Percentiles rank a stretch among this genome's conserved stretches.
Evolutionary conservation across 2,113 vertebrate genomes (phyloP).

Genomic region (Ibidorhyncha struthersii): DNA sequence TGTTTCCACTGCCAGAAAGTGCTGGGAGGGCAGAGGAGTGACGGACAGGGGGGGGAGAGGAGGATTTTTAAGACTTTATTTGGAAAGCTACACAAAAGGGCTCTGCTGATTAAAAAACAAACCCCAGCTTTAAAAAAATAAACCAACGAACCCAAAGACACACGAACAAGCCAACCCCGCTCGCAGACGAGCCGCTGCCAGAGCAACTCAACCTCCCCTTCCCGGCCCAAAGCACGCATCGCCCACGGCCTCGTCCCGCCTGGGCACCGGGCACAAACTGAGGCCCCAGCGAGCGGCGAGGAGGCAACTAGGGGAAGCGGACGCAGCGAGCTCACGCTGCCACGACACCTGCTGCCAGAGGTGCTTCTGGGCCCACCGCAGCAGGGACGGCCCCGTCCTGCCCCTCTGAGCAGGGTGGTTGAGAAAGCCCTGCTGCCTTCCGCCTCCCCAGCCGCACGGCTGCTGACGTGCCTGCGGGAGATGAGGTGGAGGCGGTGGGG

Average conservation of each 20-base stretch:
- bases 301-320: neutral
- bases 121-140: conserved; percentile 51
- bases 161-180: neutral
- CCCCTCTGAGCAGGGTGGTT: rapidly evolving
- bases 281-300: neutral
- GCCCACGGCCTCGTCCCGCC: rapidly evolving
- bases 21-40: neutral
- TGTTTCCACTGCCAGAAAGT: neutral
- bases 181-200: neutral
- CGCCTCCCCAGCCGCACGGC: neutral
- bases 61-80: conserved; percentile 59
- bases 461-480: neutral
- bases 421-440: neutral
- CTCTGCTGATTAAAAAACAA: conserved; percentile 50
- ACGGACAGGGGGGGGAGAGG: neutral
- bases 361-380: neutral
- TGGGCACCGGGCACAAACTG: rapidly evolving
- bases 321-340: neutral
- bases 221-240: neutral
- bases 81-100: conserved; percentile 68
- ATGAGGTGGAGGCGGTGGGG: neutral
- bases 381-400: neutral
- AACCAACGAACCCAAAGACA: neutral
- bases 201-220: neutral
- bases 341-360: neutral